These are phyloP conservation scores for Conus betulinus DNA, from an alignment of 1,140 invertebrate genomes.

Conservation along the genomic window DNA sequence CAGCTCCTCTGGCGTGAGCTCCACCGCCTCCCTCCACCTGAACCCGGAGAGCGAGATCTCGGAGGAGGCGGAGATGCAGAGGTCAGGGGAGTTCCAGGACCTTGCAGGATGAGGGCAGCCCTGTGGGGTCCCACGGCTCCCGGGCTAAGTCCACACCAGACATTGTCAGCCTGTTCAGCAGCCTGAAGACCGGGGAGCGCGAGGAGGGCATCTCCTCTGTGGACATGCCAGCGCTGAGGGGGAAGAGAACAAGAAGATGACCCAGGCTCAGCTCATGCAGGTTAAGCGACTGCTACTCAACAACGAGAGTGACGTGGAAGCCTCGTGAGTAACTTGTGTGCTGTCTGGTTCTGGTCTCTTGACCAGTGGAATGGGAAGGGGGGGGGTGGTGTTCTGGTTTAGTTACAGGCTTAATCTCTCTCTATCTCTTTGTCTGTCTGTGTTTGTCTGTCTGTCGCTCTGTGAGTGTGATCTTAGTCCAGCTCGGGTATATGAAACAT, in stretches of 20 bases:
- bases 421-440: neutral
- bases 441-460: neutral
- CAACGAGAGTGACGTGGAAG: constrained; percentile 76
- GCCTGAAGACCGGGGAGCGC: constrained; percentile 63
- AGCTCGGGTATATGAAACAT: too few relatives aligned
- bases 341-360: neutral
- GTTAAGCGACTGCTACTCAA: constrained; percentile 78
- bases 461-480: too few relatives aligned
- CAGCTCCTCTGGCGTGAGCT: constrained; percentile 79
- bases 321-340: constrained; percentile 75
- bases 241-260: constrained; percentile 53
- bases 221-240: constrained; percentile 63
- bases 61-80: constrained; percentile 55
- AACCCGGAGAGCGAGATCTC: constrained; percentile 73
- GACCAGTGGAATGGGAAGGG: neutral
- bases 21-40: constrained; percentile 76
- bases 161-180: constrained; percentile 62
- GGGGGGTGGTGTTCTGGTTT: neutral
- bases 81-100: neutral
- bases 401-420: neutral
- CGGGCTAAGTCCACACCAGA: constrained; percentile 70
- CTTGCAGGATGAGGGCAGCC: neutral
- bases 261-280: constrained; percentile 71
- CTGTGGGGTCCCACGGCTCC: neutral
- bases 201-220: constrained; percentile 78